Conservation (phyloP, 2,888 invertebrate genomes). For the Rhamnusium bicolor region DNA sequence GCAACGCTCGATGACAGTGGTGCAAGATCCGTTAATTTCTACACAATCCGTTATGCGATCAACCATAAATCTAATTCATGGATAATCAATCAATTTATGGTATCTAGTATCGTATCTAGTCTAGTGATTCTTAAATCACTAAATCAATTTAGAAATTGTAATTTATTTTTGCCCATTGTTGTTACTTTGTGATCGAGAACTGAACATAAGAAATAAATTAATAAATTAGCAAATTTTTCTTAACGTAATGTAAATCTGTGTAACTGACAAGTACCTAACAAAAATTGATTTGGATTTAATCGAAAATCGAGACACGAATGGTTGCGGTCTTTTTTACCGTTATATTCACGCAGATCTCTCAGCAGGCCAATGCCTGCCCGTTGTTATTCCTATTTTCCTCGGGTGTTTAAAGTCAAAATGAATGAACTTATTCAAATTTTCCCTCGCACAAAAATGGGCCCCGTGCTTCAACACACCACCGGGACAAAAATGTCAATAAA, state of each 20-base stretch:
- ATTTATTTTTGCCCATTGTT: neutral
- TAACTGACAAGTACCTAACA: too few relatives aligned
- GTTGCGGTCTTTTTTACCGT: too few relatives aligned
- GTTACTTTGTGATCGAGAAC: neutral
- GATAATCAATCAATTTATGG: neutral
- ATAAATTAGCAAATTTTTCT: neutral
- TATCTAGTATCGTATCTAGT: neutral
- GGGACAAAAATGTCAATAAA: too few relatives aligned
- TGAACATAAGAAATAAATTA: neutral
- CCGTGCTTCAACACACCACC: too few relatives aligned
- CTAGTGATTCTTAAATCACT: neutral
- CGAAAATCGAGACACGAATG: too few relatives aligned
- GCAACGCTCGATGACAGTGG: neutral
- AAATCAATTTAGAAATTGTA: neutral
- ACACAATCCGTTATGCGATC: neutral
- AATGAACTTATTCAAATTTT: too few relatives aligned
- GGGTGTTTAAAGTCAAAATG: too few relatives aligned
- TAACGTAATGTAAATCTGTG: neutral
- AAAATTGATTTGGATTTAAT: too few relatives aligned
- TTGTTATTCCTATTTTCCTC: too few relatives aligned
- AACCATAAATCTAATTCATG: neutral
- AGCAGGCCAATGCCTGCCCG: too few relatives aligned
- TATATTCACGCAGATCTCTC: too few relatives aligned
- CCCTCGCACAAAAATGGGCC: too few relatives aligned
- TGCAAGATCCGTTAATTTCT: neutral